Base-by-base conservation (phyloP, 2,797 vertebrate genomes). In the Enteromius thamalakanensis region DNA sequence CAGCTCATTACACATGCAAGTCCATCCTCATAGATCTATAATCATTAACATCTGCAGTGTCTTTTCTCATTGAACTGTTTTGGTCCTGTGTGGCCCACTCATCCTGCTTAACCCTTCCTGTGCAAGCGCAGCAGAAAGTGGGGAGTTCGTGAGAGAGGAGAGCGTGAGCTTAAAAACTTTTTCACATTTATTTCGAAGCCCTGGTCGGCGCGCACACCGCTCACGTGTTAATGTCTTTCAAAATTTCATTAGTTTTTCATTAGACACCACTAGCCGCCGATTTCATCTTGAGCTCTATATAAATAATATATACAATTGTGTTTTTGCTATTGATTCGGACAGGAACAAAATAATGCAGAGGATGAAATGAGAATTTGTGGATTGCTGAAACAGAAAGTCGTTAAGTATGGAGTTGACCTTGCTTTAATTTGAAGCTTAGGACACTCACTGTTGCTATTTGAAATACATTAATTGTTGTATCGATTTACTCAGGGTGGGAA, bases 31-130 rank as follows among this genome's bases (percentile, higher is more conserved):
- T 88, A 90, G 93, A 95, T 94, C 94, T 91, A 94, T 94, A 94
- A 94, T 94, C 93, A 95, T 95, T 95, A 94, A 95, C 94, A 95
- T 94, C 91, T 94, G 92, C 90, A 93, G 90, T 86, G 87, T 92
- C 93, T 92, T 93, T 94, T 91, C 91, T 92, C 92, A 94, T 94
- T 94, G 94, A 93, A 94, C 92, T 93, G 91, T 92, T 92, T 93
- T 40, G 90, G 89, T 88, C 89, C 91, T 92, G 91, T 93, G 92
- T 92, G 93, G 92, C 93, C 90, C 92, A 93, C 93, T 94, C 95
- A 94, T 95, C 92, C 94, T 91, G 86, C 92, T 95, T 95, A 94
- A 94, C 92, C 93, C 92, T 92, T 89, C 92, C 91, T 91, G 88
- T 92, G 94, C 93, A 90, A 91, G 91, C 89, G 94, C 92, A 93